A percentile compares a stretch with the other conserved stretches of the same genome.
Conservation (phyloP, 2,113 vertebrate species). For the Dasypus novemcinctus region DNA sequence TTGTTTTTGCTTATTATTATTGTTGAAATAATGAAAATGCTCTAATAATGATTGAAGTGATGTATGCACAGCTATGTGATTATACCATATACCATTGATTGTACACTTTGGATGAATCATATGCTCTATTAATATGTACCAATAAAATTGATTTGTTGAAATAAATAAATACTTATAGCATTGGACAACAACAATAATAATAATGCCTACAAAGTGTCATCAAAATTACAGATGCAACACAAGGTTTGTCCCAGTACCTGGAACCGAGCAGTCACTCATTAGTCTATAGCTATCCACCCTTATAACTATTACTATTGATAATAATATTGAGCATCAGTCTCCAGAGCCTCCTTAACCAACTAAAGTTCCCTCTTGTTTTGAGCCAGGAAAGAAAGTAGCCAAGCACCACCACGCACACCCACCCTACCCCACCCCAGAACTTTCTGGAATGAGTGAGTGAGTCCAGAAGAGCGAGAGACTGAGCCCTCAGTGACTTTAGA, state of each 20-base stretch:
- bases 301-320: background rate
- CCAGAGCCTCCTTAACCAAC: background rate
- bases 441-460: background rate
- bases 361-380: background rate
- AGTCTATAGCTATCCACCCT: background rate
- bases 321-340: background rate
- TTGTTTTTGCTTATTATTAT: too few species aligned
- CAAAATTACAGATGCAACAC: background rate
- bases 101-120: too few species aligned
- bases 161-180: too few species aligned
- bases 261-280: background rate
- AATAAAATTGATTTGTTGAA: too few species aligned
- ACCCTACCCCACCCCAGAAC: background rate
- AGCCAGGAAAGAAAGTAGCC: background rate
- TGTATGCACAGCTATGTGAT: too few species aligned
- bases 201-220: background rate
- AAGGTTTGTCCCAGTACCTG: background rate
- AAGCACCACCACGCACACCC: background rate
- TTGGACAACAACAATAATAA: too few species aligned
- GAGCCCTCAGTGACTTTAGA: too few species aligned
- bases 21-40: too few species aligned
- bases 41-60: too few species aligned
- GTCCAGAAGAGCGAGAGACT: background rate
- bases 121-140: too few species aligned
- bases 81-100: too few species aligned